phyloP scores from a whole-genome alignment of 2,888 invertebrate species.

The Tetrapedia diversipes region DNA sequence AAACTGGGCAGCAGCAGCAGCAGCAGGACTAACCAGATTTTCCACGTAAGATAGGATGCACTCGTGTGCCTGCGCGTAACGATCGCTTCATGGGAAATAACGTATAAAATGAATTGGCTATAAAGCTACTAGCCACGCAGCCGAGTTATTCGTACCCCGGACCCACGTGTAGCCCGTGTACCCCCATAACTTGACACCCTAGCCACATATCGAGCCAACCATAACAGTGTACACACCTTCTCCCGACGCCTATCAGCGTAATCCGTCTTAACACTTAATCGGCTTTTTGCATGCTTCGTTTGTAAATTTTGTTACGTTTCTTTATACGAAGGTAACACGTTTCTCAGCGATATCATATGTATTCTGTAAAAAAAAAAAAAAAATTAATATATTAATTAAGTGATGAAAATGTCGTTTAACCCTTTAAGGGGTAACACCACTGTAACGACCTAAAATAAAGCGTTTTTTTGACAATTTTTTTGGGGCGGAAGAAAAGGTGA shows the following conservation, averaged over 20 bases:
- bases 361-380: too few species aligned
- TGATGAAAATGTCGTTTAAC: too few species aligned
- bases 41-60: slow-evolving; percentile 55
- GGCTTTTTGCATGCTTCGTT: slow-evolving; percentile 31
- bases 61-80: slow-evolving; percentile 65
- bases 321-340: too few species aligned
- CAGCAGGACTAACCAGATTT: slow-evolving; percentile 42
- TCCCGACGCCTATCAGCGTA: slow-evolving; percentile 74
- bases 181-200: slow-evolving; percentile 77
- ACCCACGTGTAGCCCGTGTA: slow-evolving; percentile 72
- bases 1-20: slow-evolving; percentile 33
- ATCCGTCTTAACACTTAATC: slow-evolving; percentile 69
- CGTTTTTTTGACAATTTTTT: too few species aligned
- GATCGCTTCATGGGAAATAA: slow-evolving; percentile 78
- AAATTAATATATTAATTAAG: too few species aligned
- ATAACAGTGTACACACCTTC: slow-evolving; percentile 67
- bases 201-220: slow-evolving; percentile 62
- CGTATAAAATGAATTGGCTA: slow-evolving; percentile 81
- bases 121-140: slow-evolving; percentile 75
- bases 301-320: too few species aligned
- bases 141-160: slow-evolving; percentile 70
- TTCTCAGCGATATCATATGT: too few species aligned
- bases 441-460: too few species aligned
- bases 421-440: too few species aligned
- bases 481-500: too few species aligned